Evolutionary conservation across 2,888 invertebrate genomes (phyloP).

Genomic region (Slavum lentiscoides): DNA sequence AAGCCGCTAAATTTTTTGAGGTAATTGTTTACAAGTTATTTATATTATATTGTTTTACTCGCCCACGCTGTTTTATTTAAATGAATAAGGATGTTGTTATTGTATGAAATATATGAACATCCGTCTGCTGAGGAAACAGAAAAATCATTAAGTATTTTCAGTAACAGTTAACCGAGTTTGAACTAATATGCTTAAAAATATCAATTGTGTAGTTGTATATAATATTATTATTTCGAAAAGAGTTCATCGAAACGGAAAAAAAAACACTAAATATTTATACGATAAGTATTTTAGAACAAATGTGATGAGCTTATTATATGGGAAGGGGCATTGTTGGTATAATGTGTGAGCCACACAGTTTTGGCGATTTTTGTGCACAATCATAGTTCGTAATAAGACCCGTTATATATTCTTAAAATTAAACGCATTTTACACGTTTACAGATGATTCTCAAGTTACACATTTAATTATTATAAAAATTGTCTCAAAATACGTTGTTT

Average conservation of each 20-base stretch:
- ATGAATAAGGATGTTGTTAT: background rate
- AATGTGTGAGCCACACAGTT: background rate
- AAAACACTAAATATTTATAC: background rate
- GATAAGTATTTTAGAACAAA: background rate
- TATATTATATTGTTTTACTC: background rate
- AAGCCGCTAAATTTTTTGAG: conserved; percentile 73
- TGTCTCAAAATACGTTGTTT: too few relatives aligned
- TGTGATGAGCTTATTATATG: background rate
- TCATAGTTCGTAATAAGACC: too few relatives aligned
- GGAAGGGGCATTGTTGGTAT: background rate
- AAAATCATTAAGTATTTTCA: conserved; percentile 19
- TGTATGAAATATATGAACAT: background rate
- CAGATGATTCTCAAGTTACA: too few relatives aligned
- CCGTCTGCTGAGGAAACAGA: background rate
- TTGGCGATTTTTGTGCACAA: too few relatives aligned
- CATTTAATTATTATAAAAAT: too few relatives aligned
- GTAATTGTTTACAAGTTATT: conserved; percentile 59
- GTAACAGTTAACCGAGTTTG: background rate
- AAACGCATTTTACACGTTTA: too few relatives aligned
- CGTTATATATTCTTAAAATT: too few relatives aligned
- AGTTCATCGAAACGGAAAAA: background rate
- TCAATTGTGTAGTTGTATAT: background rate
- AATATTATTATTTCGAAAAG: too few relatives aligned
- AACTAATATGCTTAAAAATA: conserved; percentile 8
- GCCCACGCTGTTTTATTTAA: background rate